Conservation (phyloP, 2,888 invertebrate species). For the Caenorhabditis macrosperma region DNA sequence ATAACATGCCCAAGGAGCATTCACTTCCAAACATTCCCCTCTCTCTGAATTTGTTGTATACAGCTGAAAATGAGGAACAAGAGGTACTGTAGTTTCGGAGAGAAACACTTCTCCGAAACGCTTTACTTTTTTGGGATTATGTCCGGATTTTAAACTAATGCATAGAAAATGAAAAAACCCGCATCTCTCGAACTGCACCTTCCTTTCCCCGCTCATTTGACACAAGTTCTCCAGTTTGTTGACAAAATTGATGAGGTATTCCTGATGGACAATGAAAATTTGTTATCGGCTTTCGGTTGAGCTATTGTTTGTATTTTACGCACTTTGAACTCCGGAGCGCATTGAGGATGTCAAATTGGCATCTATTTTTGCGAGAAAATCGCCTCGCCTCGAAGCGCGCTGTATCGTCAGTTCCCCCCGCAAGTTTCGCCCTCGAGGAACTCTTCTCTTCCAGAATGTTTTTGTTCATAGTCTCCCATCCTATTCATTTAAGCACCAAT, state of each 20-base stretch:
- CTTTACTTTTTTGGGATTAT: neutral
- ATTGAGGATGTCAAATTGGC: conserved; percentile 2
- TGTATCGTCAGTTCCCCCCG: neutral
- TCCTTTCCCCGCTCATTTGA: too few relatives aligned
- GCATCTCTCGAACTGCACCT: neutral
- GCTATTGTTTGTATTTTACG: neutral
- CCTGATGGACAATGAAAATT: too few relatives aligned
- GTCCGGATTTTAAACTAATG: conserved; percentile 18
- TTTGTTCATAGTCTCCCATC: neutral
- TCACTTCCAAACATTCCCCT: neutral
- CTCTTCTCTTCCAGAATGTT: neutral
- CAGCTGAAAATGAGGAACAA: too few relatives aligned
- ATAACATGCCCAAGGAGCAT: conserved; percentile 6
- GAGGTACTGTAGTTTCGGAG: too few relatives aligned
- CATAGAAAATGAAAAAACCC: conserved; percentile 9
- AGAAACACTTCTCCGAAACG: too few relatives aligned
- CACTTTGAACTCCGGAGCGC: conserved; percentile 5
- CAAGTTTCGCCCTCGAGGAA: neutral
- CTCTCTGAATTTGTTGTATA: neutral
- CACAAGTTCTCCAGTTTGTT: too few relatives aligned
- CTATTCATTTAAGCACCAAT: conserved; percentile 19
- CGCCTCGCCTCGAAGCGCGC: neutral
- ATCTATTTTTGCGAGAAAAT: neutral
- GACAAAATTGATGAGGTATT: too few relatives aligned
- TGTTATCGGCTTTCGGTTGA: neutral